A percentile compares a stretch with the other conserved stretches of the same genome.
Evolutionary conservation across 2,797 vertebrate genomes (phyloP).

Genomic region (Vireo griseus): DNA sequence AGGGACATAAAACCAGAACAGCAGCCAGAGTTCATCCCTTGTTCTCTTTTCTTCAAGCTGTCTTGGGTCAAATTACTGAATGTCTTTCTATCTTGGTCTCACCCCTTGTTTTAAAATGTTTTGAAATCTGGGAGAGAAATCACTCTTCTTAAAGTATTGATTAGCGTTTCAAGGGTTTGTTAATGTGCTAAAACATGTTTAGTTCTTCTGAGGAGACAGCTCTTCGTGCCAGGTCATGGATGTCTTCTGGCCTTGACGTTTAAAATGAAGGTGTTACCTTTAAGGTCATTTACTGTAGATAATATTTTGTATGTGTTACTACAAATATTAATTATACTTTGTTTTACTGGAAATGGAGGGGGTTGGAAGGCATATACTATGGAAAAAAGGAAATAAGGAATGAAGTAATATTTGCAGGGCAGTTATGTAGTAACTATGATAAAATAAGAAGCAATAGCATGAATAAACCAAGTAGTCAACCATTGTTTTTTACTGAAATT

Average conservation of each 20-base stretch:
- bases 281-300: not conserved
- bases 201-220: not conserved
- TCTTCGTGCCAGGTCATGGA: not conserved
- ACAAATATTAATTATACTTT: not conserved
- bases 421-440: not conserved
- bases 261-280: not conserved
- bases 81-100: not conserved
- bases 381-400: not conserved
- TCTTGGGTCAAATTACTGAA: not conserved
- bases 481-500: not conserved
- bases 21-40: not conserved
- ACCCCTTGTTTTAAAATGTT: not conserved
- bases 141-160: not conserved
- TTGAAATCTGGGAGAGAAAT: not conserved
- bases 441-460: not conserved
- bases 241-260: not conserved
- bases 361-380: not conserved
- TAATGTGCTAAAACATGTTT: not conserved
- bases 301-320: not conserved
- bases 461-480: not conserved
- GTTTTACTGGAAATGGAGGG: not conserved
- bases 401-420: not conserved
- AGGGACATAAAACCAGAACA: not conserved
- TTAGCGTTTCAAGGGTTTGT: not conserved
- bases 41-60: not conserved